Base-by-base conservation (phyloP, 2,888 invertebrate genomes). In the Hipparchia sbordonii region DNA sequence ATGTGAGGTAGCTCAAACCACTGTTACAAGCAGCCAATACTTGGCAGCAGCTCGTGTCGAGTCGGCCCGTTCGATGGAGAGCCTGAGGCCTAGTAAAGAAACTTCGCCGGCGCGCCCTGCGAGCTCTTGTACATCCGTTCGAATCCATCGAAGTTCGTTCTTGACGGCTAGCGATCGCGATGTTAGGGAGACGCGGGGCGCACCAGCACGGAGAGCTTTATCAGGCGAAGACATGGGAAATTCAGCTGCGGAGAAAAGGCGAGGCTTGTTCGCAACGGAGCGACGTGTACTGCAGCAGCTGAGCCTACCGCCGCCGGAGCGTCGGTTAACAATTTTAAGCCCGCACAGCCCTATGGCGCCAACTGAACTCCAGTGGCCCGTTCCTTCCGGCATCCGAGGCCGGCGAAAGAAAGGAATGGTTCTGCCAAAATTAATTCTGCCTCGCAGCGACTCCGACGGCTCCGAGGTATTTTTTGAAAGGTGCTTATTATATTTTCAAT, bases 291-390 rank as follows among this genome's bases (percentile, higher is more conserved):
- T 96, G 33, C 96, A 96, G 80, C 96, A 97, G 83, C 91, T 96
- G 57, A 96, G 96, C 79, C 88, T 96, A 56, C 96, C 96, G 8
- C 96, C 96, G 8, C 95, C 96, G 0, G 96, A 95, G 74, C 93
- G 95, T 10, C 93, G 95, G 78, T 95, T 97, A 69, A 97, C 97
- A 59, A 97, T 97, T 73, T 90, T 97, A 73, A 97, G 97, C 79
- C 96, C 97, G 0, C 97, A 96, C 85, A 96, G 96, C 82, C 97
- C 97, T 0, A 94, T 96, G 82, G 96, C 96, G 73, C 71, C 76
- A 6, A 94, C 95, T 76, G 97, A 97, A 80, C 91, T 96, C 78
- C 94, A 95, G 80, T 95, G 95, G 89, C 93, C 95, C 68, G 87
- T 94, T 54, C 95, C 95, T 72, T 89, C 95, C 33, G 95, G 95